These are phyloP conservation scores for Bombus balteatus DNA, from an alignment of 1,140 invertebrate genomes.

Conservation along the genomic window DNA sequence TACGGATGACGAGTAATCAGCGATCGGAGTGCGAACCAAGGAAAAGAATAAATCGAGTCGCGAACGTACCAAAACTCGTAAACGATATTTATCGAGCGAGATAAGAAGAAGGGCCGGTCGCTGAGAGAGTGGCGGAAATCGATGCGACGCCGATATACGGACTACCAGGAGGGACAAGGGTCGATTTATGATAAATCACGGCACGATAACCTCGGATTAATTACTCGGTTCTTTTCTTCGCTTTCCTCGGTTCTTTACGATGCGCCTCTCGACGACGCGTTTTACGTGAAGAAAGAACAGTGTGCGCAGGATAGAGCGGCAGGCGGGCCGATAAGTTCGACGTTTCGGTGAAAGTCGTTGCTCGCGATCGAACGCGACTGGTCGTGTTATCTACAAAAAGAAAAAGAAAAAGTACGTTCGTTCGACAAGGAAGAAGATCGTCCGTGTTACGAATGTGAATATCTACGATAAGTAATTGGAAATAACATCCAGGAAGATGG, in stretches of 20 bases:
- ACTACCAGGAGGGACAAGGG: background rate
- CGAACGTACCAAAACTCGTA: background rate
- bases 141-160: constrained; percentile 12
- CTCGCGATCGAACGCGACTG: background rate
- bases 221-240: constrained; percentile 37
- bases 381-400: background rate
- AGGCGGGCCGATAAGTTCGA: background rate
- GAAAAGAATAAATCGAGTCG: background rate
- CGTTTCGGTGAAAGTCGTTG: constrained; percentile 13
- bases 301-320: constrained; percentile 20
- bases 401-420: background rate
- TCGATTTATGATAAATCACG: constrained; percentile 46
- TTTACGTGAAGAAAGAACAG: constrained; percentile 20
- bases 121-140: background rate
- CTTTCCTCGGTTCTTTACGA: constrained; percentile 27
- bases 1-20: too few species aligned
- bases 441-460: constrained; percentile 29
- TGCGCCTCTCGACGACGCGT: background rate
- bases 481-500: background rate
- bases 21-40: background rate
- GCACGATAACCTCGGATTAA: constrained; percentile 59
- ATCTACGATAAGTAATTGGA: constrained; percentile 3
- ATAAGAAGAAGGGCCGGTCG: background rate
- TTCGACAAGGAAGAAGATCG: background rate
- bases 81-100: background rate